These are phyloP conservation scores for Schizothorax lantsangensis DNA, from an alignment of 2,797 vertebrate species.

Conservation along the genomic window DNA sequence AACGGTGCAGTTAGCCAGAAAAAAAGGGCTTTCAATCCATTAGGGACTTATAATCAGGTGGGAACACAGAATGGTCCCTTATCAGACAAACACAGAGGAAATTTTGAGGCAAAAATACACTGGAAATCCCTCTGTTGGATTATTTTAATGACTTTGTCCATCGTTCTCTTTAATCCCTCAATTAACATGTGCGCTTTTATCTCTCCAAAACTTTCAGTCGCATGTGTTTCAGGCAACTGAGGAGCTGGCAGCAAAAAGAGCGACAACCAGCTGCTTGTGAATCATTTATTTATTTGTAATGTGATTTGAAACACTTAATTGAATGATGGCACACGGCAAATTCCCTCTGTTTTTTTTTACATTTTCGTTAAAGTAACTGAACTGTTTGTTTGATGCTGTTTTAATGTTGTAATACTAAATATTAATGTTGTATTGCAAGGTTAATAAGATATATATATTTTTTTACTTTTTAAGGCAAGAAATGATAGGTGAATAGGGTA, in stretches of 20 bases:
- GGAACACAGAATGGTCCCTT: constrained; percentile 20
- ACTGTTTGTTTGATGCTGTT: not conserved
- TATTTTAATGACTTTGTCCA: constrained; percentile 27
- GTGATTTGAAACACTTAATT: not conserved
- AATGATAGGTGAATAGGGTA: not conserved
- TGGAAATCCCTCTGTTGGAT: constrained; percentile 39
- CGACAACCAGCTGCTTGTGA: not conserved
- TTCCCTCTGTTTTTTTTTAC: not conserved
- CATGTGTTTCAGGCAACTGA: not conserved
- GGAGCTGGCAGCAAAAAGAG: not conserved
- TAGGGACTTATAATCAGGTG: constrained; percentile 63
- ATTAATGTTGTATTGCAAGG: not conserved
- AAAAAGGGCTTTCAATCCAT: constrained; percentile 62
- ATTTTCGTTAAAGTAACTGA: not conserved
- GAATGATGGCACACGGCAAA: not conserved
- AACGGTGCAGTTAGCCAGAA: constrained; percentile 67
- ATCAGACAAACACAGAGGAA: constrained; percentile 48
- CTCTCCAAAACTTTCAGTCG: constrained; percentile 6
- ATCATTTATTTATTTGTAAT: constrained; percentile 1
- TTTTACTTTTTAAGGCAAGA: not conserved
- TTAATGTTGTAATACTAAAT: too few species aligned
- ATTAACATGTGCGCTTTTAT: constrained; percentile 27
- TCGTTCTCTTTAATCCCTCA: constrained; percentile 26
- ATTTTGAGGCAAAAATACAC: constrained; percentile 17
- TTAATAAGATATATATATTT: not conserved